phyloP scores from a whole-genome alignment of 2,113 vertebrate species.

The Oryzias celebensis region DNA sequence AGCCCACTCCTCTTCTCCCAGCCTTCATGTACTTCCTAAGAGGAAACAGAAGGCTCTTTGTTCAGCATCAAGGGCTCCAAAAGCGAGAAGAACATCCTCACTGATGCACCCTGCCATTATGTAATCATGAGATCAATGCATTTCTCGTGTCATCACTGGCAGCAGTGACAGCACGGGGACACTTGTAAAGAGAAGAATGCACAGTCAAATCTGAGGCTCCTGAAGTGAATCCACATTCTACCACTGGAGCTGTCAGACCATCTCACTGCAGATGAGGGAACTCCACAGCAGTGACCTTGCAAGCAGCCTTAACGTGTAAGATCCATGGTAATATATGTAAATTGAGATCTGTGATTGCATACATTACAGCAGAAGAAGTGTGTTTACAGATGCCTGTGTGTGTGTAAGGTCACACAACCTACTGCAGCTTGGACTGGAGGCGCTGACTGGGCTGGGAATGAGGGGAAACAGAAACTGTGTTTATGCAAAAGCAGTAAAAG shows the following conservation, averaged over 20 bases:
- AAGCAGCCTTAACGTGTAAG: constrained; percentile 46
- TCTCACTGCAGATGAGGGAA: constrained; percentile 12
- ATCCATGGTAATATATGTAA: constrained; percentile 67
- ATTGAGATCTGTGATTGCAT: constrained; percentile 55
- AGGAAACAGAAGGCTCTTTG: constrained; percentile 41
- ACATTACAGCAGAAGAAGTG: constrained; percentile 53
- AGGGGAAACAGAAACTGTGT: background rate
- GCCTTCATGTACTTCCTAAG: constrained; percentile 42
- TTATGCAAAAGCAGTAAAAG: constrained; percentile 41
- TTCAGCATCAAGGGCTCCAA: constrained; percentile 51
- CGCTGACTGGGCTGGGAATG: constrained; percentile 33
- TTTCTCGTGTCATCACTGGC: constrained; percentile 39
- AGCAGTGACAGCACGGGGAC: background rate
- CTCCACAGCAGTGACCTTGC: constrained; percentile 58
- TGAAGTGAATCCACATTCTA: constrained; percentile 19
- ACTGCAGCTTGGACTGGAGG: constrained; percentile 42
- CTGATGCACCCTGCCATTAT: constrained; percentile 53
- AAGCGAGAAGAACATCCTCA: constrained; percentile 33
- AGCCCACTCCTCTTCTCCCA: constrained; percentile 33
- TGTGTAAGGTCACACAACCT: constrained; percentile 21
- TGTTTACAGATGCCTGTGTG: constrained; percentile 21
- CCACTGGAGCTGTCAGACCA: constrained; percentile 14
- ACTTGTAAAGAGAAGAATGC: background rate
- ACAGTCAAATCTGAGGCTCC: constrained; percentile 12
- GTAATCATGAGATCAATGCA: constrained; percentile 48